Conservation (phyloP, 2,888 invertebrate genomes). For the Hyalella azteca region DNA sequence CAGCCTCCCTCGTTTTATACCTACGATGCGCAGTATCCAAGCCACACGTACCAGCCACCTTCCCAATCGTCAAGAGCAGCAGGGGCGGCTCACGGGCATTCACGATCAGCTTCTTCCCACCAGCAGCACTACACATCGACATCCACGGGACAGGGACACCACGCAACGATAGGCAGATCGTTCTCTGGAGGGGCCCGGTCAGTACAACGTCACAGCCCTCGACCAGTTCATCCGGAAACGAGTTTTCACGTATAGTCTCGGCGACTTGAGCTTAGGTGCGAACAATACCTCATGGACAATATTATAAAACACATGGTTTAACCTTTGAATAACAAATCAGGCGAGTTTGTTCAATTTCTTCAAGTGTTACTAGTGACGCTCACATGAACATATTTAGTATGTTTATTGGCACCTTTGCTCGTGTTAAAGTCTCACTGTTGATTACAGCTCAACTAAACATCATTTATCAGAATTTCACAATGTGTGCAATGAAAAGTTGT, state of each 20-base stretch:
- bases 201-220: constrained; percentile 43
- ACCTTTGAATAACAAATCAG: no score
- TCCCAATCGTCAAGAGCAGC: constrained; percentile 44
- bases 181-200: constrained; percentile 53
- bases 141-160: constrained; percentile 41
- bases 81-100: constrained; percentile 48
- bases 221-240: constrained; percentile 34
- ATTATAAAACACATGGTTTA: not conserved
- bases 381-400: no score
- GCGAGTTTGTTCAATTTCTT: no score
- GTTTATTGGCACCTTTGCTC: no score
- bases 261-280: constrained; percentile 25
- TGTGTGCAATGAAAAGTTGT: no score
- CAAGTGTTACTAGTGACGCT: no score
- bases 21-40: constrained; percentile 43
- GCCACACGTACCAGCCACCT: constrained; percentile 47
- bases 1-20: constrained; percentile 33
- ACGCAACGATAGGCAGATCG: constrained; percentile 56
- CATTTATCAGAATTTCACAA: no score
- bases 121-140: constrained; percentile 36
- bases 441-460: no score
- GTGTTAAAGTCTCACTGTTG: no score
- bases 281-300: constrained; percentile 22
- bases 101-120: constrained; percentile 44
- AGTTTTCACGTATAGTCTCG: constrained; percentile 34